Base-by-base conservation (phyloP, 2,113 vertebrate species). In the Opisthocomus hoazin region DNA sequence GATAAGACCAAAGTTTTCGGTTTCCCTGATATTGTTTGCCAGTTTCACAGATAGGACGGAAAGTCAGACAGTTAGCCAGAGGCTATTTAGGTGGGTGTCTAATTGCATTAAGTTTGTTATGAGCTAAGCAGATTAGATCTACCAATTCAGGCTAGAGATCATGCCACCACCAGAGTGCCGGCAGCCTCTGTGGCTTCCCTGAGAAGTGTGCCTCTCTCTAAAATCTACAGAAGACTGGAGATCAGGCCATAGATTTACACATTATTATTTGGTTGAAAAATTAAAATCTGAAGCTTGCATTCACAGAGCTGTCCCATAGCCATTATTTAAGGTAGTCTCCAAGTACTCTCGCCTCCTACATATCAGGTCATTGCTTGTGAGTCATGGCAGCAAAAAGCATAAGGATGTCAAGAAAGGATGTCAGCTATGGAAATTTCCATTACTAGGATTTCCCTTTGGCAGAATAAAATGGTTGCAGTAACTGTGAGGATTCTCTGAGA, bases 341-440 rank as follows among this genome's bases (percentile, higher is more conserved):
- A 84, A 71, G 36, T 82, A 53, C 45, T 81, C 46, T 81, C 63
- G 71, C 56, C 73, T 94, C 64, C 69, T 87, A 78, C 83, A 64
- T 45, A 74, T 77, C 78, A 89, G 88, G 71, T 78, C 93, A 90
- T 58, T 84, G 8, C 29, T 89, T 84, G 12, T 95, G 94, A 96
- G 84, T 95, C 90, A 95, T 1, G 2, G 32, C 43, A 89, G 51
- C 53, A 90, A 77, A 92, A 91, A 90, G 24, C 34, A 27, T 82
- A 76, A 69, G 89, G 69, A 93, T 53, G 29, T 95, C 70, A 94
- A 89, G 74, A 86, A 94, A 89, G 65, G 74, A 96, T 50, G 69
- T 95, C 87, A 91, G 60, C 36, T 91, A 78, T n/a, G 89, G 87
- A 97, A 95, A 97, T 93, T 96, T 97, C 93, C 93, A 95, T 95